Conservation (phyloP, 2,113 vertebrate species). For the Menidia beryllina region DNA sequence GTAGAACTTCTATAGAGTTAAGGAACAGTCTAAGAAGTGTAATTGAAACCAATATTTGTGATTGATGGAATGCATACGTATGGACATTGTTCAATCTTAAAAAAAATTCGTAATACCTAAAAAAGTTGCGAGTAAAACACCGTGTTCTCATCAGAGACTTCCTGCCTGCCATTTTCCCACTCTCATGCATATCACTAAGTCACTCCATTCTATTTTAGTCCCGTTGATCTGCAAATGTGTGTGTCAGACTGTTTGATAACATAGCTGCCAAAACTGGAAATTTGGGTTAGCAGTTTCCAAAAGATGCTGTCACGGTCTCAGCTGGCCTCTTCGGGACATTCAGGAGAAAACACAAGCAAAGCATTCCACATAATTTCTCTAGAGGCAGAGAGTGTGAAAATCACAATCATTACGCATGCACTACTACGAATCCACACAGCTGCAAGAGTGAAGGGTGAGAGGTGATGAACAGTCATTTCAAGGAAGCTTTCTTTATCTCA, state of each 20-base stretch:
- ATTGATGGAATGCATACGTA: too few species aligned
- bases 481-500: not conserved
- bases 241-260: conserved; percentile 56
- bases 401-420: conserved; percentile 39
- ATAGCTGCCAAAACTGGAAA: conserved; percentile 41
- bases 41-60: too few species aligned
- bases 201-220: conserved; percentile 42
- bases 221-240: conserved; percentile 39
- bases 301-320: conserved; percentile 39
- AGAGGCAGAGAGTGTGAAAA: conserved; percentile 36
- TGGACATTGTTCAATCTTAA: too few species aligned
- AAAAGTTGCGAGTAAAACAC: not conserved
- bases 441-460: not conserved
- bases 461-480: conserved; percentile 11
- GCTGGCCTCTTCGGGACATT: conserved; percentile 33
- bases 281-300: conserved; percentile 39
- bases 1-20: too few species aligned
- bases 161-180: conserved; percentile 15
- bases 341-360: conserved; percentile 36
- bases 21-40: too few species aligned
- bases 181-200: conserved; percentile 32
- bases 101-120: not conserved
- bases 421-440: conserved; percentile 36
- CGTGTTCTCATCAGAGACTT: conserved; percentile 11
- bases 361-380: conserved; percentile 19